Conservation (phyloP, 2,797 vertebrate genomes). For the Discoglossus pictus region DNA sequence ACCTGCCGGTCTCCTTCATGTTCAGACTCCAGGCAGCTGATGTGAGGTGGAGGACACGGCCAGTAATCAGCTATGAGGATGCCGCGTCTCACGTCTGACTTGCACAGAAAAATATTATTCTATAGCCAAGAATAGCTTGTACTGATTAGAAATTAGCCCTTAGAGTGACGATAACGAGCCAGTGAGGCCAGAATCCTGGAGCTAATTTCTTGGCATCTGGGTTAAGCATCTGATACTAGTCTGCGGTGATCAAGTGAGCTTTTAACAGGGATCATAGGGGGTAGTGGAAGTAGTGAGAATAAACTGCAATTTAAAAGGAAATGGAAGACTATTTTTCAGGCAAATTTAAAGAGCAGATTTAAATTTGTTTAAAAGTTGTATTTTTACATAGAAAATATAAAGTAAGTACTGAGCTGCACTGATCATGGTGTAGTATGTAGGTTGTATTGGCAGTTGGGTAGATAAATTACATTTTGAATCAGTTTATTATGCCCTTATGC, state of each 20-base stretch:
- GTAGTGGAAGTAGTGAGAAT: too few species aligned
- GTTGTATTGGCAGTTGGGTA: too few species aligned
- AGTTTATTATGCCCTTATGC: too few species aligned
- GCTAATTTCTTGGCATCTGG: conserved; percentile 27
- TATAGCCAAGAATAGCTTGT: conserved; percentile 21
- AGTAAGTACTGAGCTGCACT: too few species aligned
- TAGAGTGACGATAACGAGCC: conserved; percentile 27
- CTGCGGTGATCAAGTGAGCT: conserved; percentile 11
- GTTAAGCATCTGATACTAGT: conserved; percentile 25
- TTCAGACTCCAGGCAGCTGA: conserved; percentile 1
- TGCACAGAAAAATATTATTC: conserved; percentile 30
- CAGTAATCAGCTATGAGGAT: conserved; percentile 22
- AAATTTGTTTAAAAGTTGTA: too few species aligned
- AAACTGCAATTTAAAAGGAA: too few species aligned
- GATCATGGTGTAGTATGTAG: too few species aligned
- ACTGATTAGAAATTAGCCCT: conserved; percentile 39
- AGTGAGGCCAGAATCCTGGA: conserved; percentile 24
- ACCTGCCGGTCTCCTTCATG: conserved; percentile 2
- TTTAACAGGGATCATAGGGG: not conserved
- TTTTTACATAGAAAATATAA: too few species aligned
- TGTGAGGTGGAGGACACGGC: not conserved
- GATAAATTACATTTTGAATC: too few species aligned
- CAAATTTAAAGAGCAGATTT: too few species aligned
- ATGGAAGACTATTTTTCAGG: too few species aligned
- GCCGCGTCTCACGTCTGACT: conserved; percentile 14